These are phyloP conservation scores for Dolichomitus sp. DNA, from an alignment of 2,888 invertebrate species.

Conservation along the genomic window DNA sequence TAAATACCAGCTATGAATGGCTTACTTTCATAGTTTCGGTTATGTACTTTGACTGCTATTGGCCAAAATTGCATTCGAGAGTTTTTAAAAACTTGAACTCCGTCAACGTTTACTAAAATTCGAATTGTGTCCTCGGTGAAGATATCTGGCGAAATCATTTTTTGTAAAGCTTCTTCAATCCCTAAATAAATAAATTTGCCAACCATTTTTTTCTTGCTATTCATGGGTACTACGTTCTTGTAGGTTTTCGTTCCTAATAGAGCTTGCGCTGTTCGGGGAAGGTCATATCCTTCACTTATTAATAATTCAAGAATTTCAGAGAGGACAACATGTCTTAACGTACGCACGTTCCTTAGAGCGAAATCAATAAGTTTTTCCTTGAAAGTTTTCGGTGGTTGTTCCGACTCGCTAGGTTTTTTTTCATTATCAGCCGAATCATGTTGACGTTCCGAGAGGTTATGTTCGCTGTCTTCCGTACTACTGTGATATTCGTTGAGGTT, in stretches of 20 bases:
- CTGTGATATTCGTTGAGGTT: constrained; percentile 1
- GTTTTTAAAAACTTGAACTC: too few relatives aligned
- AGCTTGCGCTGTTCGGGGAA: background rate
- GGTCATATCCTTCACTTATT: background rate
- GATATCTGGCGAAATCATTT: too few relatives aligned
- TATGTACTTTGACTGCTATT: too few relatives aligned
- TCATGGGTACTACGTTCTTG: background rate
- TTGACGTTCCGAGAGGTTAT: constrained; percentile 1
- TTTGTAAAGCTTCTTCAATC: background rate
- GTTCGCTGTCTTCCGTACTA: background rate
- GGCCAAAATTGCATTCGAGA: too few relatives aligned
- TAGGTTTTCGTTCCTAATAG: constrained; percentile 1
- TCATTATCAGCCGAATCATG: background rate
- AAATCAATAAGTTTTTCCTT: constrained; percentile 1
- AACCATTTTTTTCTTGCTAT: constrained; percentile 1
- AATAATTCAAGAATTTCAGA: background rate
- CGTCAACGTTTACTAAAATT: too few relatives aligned
- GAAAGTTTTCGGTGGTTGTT: constrained; percentile 1
- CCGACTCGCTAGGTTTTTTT: background rate
- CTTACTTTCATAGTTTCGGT: too few relatives aligned
- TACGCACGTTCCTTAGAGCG: background rate
- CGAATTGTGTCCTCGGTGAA: too few relatives aligned
- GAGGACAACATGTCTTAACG: constrained; percentile 1
- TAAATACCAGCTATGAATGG: too few relatives aligned
- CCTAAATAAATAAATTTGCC: constrained; percentile 1